These are phyloP conservation scores for Paedocypris micromegethes DNA, from an alignment of 2,797 vertebrate species.

Conservation along the genomic window DNA sequence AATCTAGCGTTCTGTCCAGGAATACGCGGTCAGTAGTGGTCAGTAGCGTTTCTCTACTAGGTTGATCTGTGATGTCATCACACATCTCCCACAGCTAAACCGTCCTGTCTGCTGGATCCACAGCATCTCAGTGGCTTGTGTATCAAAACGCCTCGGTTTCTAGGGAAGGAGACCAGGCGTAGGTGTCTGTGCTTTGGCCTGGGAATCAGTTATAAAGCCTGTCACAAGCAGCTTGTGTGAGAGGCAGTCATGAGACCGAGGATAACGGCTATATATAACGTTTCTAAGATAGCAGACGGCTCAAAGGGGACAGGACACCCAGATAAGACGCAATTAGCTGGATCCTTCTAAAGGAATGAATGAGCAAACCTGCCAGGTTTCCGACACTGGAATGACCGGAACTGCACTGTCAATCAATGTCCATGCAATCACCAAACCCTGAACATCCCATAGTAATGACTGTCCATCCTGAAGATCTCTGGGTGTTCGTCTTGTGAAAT, in stretches of 20 bases:
- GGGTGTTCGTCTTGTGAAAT: constrained; percentile 29
- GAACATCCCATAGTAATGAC: constrained; percentile 1
- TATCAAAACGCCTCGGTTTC: constrained; percentile 32
- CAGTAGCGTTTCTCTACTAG: background rate
- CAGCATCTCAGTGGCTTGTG: constrained; percentile 24
- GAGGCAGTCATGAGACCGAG: constrained; percentile 66
- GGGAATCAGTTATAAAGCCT: constrained; percentile 49
- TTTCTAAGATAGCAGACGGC: constrained; percentile 50
- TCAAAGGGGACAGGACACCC: constrained; percentile 47
- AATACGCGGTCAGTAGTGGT: background rate
- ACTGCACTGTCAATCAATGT: constrained; percentile 8
- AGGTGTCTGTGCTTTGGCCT: constrained; percentile 60
- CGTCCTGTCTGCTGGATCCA: background rate
- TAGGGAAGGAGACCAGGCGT: constrained; percentile 1
- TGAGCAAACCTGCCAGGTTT: constrained; percentile 35
- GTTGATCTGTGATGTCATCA: too few relatives aligned
- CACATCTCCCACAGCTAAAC: too few relatives aligned
- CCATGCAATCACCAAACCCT: too few relatives aligned
- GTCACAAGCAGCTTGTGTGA: constrained; percentile 64
- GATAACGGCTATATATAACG: constrained; percentile 67
- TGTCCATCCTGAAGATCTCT: constrained; percentile 17
- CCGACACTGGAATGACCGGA: constrained; percentile 25
- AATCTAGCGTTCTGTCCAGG: constrained; percentile 42
- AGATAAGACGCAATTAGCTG: constrained; percentile 55
- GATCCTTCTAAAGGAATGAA: constrained; percentile 41